A percentile compares a stretch with the other conserved stretches of the same genome.
Evolutionary conservation across 30 jellyfish, hydroid and myxozoan species (phyloP).

Genomic region (Nemopilema nomurai): DNA sequence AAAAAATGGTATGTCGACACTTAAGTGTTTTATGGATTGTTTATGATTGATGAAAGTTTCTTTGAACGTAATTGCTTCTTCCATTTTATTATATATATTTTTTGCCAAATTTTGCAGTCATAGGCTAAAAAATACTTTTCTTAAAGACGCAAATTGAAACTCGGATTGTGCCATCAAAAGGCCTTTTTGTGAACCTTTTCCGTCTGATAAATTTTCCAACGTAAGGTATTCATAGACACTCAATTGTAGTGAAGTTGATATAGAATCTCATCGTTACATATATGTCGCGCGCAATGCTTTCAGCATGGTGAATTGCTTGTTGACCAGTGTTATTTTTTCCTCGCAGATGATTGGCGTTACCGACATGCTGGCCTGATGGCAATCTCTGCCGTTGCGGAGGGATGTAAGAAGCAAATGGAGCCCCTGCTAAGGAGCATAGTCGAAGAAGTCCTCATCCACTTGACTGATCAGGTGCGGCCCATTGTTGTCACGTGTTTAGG

Average conservation of each 20-base stretch:
- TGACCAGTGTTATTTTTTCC: not conserved
- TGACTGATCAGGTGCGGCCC: slow-evolving; percentile 69
- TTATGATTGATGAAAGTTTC: not conserved
- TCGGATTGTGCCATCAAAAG: no score
- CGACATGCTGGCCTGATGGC: slow-evolving; percentile 99
- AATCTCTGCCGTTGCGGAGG: slow-evolving; percentile 98
- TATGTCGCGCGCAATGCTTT: not conserved
- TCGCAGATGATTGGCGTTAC: slow-evolving; percentile 91
- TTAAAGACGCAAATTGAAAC: no score
- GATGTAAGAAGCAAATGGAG: slow-evolving; percentile 98
- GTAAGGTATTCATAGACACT: no score
- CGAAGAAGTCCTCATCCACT: slow-evolving; percentile 74
- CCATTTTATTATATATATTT: no score
- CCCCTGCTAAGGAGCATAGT: slow-evolving; percentile 91
- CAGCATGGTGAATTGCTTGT: not conserved
- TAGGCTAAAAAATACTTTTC: no score
- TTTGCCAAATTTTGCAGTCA: no score
- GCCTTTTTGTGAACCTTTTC: no score
- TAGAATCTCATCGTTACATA: not conserved
- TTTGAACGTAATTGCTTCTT: no score
- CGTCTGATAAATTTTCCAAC: no score
- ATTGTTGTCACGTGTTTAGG: no score
- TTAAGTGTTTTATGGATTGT: not conserved
- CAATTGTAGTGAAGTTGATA: no score
- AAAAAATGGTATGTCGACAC: slow-evolving; percentile 70